A percentile compares a stretch with the other conserved stretches of the same genome.
These are phyloP conservation scores for Choristoneura fumiferana DNA, from an alignment of 1,140 invertebrate species.

Conservation along the genomic window DNA sequence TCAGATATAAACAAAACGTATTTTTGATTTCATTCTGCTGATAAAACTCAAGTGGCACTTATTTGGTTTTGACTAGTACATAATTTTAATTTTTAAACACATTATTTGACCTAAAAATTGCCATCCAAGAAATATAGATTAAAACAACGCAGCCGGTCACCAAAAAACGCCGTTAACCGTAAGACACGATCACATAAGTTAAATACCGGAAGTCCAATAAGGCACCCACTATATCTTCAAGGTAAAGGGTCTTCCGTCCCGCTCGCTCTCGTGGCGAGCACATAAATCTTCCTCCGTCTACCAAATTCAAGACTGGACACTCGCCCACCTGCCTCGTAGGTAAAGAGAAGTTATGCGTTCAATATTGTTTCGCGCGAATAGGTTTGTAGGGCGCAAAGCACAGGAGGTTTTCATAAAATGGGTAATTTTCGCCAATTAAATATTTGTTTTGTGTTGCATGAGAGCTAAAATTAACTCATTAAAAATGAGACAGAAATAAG, in stretches of 20 bases:
- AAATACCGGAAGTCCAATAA: slow-evolving; percentile 16
- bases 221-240: slow-evolving; percentile 1
- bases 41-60: too few relatives aligned
- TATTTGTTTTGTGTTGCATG: too few relatives aligned
- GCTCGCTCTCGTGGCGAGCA: not conserved
- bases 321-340: slow-evolving; percentile 39
- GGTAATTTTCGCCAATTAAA: too few relatives aligned
- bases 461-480: too few relatives aligned
- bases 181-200: slow-evolving; percentile 14
- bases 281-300: slow-evolving; percentile 16
- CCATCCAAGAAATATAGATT: not conserved
- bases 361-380: slow-evolving; percentile 38
- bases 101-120: not conserved
- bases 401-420: not conserved
- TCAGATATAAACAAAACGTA: too few relatives aligned
- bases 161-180: slow-evolving; percentile 10
- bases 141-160: not conserved
- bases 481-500: too few relatives aligned
- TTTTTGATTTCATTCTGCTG: too few relatives aligned
- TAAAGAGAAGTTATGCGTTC: slow-evolving; percentile 54
- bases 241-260: not conserved
- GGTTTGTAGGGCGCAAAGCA: slow-evolving; percentile 13
- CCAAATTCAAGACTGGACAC: slow-evolving; percentile 30
- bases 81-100: not conserved
- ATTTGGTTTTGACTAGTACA: too few relatives aligned